Conservation (phyloP, 2,113 vertebrate genomes). For the Aythya baeri region DNA sequence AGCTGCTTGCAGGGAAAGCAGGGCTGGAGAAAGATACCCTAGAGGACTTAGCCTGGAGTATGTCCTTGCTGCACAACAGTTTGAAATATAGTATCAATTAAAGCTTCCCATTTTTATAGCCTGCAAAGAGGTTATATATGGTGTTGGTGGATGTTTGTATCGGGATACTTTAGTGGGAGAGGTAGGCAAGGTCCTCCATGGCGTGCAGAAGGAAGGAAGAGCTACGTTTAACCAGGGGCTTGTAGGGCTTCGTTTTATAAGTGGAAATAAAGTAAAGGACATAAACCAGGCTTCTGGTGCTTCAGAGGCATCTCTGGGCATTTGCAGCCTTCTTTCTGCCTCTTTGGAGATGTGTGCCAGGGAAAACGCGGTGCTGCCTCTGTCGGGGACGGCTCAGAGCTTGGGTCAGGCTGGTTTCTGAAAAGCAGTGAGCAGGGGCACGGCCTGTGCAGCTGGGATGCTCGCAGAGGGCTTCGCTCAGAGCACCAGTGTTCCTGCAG, state of each 20-base stretch:
- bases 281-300: slow-evolving; percentile 8
- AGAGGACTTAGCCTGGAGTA: slow-evolving; percentile 4
- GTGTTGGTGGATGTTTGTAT: slow-evolving; percentile 34
- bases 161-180: slow-evolving; percentile 16
- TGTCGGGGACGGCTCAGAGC: fast-evolving
- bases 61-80: slow-evolving; percentile 49
- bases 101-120: slow-evolving; percentile 56
- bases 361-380: not conserved
- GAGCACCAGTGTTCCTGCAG: fast-evolving
- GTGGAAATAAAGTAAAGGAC: slow-evolving; percentile 21
- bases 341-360: fast-evolving
- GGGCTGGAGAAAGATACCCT: slow-evolving; percentile 23
- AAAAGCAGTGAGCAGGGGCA: not conserved
- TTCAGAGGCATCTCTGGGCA: not conserved
- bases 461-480: not conserved
- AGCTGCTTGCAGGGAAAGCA: not conserved
- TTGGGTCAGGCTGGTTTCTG: not conserved
- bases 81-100: slow-evolving; percentile 76
- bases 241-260: slow-evolving; percentile 1
- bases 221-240: not conserved
- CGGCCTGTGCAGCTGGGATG: fast-evolving
- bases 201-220: not conserved
- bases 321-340: not conserved
- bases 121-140: slow-evolving; percentile 29
- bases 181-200: not conserved